Conservation (phyloP, 92 coral and sea anemone species). For the Epizoanthus fatuus region DNA sequence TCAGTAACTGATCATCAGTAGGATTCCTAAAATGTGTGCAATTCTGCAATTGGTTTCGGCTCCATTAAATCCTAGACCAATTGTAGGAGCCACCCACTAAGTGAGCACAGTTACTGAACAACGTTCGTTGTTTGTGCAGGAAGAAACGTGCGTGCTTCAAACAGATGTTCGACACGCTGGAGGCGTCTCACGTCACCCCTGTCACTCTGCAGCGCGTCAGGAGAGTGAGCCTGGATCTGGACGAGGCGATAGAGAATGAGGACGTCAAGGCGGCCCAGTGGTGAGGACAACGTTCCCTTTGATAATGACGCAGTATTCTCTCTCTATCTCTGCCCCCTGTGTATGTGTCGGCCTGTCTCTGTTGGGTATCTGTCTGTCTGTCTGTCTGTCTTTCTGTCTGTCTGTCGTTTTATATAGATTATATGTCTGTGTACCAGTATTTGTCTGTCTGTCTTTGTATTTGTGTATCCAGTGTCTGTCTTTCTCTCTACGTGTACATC, state of each 20-base stretch:
- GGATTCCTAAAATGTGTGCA: no score
- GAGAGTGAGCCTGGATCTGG: constrained; percentile 57
- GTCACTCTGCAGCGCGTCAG: constrained; percentile 46
- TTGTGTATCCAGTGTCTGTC: no score
- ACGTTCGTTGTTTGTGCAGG: constrained; percentile 33
- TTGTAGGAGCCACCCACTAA: no score
- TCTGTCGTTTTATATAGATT: no score
- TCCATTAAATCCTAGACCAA: no score
- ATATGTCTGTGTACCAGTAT: no score
- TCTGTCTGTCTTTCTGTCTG: no score
- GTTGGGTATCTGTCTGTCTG: neutral
- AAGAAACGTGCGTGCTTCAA: constrained; percentile 70
- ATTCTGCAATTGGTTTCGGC: no score
- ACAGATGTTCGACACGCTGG: constrained; percentile 64
- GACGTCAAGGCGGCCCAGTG: constrained; percentile 76
- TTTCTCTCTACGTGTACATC: no score
- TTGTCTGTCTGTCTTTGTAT: no score
- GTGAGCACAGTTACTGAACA: no score
- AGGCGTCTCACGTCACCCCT: constrained; percentile 40
- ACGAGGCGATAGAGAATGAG: constrained; percentile 63
- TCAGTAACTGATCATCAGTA: no score
- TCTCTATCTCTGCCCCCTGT: neutral
- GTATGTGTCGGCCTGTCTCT: neutral
- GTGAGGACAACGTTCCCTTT: constrained; percentile 36
- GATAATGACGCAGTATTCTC: neutral